These are phyloP conservation scores for Leptinotarsa defecta DNA, from an alignment of 1,140 invertebrate genomes.

Conservation along the genomic window DNA sequence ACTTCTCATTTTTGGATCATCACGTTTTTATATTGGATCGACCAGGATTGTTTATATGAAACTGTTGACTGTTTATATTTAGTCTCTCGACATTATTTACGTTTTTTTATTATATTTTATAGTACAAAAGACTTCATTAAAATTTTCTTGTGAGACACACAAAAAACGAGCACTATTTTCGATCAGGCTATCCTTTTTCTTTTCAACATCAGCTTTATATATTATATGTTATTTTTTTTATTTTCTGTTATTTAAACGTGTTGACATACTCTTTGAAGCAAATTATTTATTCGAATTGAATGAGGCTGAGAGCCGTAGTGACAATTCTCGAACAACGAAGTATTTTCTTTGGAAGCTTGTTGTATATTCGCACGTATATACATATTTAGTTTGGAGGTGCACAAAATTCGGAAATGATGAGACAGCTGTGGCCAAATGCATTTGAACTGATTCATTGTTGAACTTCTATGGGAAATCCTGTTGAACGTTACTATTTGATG, in stretches of 20 bases:
- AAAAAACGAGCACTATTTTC: too few species aligned
- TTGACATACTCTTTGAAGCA: conserved; percentile 24
- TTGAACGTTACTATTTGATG: too few species aligned
- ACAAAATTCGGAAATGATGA: too few species aligned
- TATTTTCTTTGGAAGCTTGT: neutral
- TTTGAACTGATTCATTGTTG: too few species aligned
- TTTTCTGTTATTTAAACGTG: conserved; percentile 12
- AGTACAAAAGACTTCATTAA: conserved; percentile 34
- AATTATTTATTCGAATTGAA: neutral
- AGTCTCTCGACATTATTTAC: conserved; percentile 14
- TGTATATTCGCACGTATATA: neutral
- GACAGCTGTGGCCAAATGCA: too few species aligned
- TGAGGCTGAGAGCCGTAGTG: neutral
- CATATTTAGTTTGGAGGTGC: too few species aligned
- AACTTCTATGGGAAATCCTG: too few species aligned
- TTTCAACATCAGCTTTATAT: too few species aligned
- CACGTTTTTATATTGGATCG: conserved; percentile 35
- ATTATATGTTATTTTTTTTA: neutral
- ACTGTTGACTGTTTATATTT: conserved; percentile 31
- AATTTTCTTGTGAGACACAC: too few species aligned
- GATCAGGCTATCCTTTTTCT: too few species aligned
- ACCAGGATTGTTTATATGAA: conserved; percentile 29
- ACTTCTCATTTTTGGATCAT: neutral
- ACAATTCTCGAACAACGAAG: neutral
- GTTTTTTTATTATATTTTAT: conserved; percentile 35